Evolutionary conservation across 2,888 invertebrate genomes (phyloP).

Genomic region (Eurytoma californica): DNA sequence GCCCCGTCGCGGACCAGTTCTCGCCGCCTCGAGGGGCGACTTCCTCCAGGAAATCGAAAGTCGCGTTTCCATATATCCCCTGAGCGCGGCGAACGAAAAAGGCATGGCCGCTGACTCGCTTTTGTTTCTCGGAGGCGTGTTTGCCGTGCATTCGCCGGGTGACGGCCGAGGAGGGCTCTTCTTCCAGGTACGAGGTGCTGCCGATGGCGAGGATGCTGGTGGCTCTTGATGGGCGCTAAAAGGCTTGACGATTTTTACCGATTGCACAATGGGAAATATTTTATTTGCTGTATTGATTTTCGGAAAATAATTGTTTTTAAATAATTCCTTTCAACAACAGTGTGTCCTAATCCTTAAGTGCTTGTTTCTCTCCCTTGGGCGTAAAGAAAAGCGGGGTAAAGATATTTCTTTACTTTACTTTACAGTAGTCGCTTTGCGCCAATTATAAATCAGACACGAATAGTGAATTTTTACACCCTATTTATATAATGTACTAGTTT

Average conservation of each 20-base stretch:
- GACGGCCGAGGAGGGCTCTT: too few species aligned
- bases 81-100: neutral
- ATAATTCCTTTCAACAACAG: too few species aligned
- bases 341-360: too few species aligned
- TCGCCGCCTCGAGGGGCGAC: neutral
- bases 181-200: neutral
- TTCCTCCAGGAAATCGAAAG: constrained; percentile 40
- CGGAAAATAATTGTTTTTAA: neutral
- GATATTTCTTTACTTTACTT: too few species aligned
- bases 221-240: constrained; percentile 20
- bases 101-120: neutral
- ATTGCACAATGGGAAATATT: neutral
- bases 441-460: too few species aligned
- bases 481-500: too few species aligned
- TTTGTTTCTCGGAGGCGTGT: constrained; percentile 1
- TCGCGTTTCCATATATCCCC: constrained; percentile 36
- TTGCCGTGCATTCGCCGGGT: neutral
- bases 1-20: constrained; percentile 17
- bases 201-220: constrained; percentile 5
- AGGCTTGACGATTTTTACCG: neutral
- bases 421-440: too few species aligned
- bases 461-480: too few species aligned
- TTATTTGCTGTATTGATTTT: neutral
- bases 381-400: too few species aligned
- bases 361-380: too few species aligned